phyloP scores from a whole-genome alignment of 2,797 vertebrate species.

The Bradypodion ventrale region DNA sequence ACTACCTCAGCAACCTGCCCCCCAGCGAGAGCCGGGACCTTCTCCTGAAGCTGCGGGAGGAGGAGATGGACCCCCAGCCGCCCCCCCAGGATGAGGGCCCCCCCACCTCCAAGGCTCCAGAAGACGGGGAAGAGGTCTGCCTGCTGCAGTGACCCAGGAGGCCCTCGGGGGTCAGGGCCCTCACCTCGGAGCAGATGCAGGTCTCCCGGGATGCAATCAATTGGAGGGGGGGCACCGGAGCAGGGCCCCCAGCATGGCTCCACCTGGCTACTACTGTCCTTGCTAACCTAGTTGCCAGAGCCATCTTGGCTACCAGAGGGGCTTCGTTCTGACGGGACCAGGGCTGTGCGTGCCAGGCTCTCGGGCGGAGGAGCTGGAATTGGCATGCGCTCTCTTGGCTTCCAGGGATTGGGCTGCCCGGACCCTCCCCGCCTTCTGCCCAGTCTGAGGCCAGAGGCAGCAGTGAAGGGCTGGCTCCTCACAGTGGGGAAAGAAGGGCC shows the following conservation, averaged over 20 bases:
- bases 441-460: no score
- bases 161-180: no score
- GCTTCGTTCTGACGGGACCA: not conserved
- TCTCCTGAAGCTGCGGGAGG: slow-evolving; percentile 84
- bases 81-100: not conserved
- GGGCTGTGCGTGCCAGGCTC: not conserved
- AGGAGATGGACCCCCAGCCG: fast-evolving
- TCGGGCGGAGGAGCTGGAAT: not conserved
- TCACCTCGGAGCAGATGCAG: not conserved
- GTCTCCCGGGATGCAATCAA: no score
- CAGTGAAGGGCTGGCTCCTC: no score
- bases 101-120: fast-evolving
- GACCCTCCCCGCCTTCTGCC: no score
- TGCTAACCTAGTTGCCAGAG: no score
- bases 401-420: no score
- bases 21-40: slow-evolving; percentile 90
- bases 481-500: no score
- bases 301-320: fast-evolving
- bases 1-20: slow-evolving; percentile 93
- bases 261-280: not conserved
- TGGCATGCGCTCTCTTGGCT: no score
- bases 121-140: slow-evolving; percentile 57
- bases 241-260: no score
- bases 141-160: slow-evolving; percentile 72
- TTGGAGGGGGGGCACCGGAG: no score